phyloP scores from a whole-genome alignment of 1,140 invertebrate species.

The Luehdorfia chinensis region DNA sequence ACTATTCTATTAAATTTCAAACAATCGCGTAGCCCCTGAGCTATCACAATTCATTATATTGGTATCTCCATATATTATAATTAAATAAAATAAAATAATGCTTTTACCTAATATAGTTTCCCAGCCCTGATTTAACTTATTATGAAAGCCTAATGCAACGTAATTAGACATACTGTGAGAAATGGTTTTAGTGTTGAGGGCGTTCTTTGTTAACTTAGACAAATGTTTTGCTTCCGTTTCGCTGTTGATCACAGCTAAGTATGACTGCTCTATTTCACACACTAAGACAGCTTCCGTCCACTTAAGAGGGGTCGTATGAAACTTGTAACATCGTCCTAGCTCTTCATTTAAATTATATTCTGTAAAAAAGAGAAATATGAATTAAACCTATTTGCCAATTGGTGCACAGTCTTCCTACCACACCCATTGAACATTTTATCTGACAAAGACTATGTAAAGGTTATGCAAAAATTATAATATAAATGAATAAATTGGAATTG shows the following conservation, averaged over 20 bases:
- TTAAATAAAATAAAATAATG: no score
- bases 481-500: no score
- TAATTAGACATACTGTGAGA: slow-evolving; percentile 39
- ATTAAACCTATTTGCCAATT: background rate
- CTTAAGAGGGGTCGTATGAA: slow-evolving; percentile 47
- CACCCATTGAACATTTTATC: background rate
- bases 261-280: slow-evolving; percentile 57
- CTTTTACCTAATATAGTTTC: slow-evolving; percentile 45
- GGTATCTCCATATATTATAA: no score
- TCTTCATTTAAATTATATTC: slow-evolving; percentile 42
- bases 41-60: no score
- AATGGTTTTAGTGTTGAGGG: slow-evolving; percentile 31
- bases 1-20: no score
- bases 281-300: slow-evolving; percentile 56
- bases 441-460: no score
- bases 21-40: no score
- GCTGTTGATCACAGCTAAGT: slow-evolving; percentile 60
- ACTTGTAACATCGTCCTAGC: slow-evolving; percentile 61
- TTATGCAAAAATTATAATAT: no score
- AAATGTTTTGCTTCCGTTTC: slow-evolving; percentile 47
- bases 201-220: slow-evolving; percentile 28
- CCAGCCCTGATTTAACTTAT: slow-evolving; percentile 40
- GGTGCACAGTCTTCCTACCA: background rate
- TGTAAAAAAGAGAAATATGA: slow-evolving; percentile 29
- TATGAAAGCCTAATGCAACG: slow-evolving; percentile 50